These are phyloP conservation scores for Caranx melampygus DNA, from an alignment of 2,113 vertebrate genomes.

Conservation along the genomic window DNA sequence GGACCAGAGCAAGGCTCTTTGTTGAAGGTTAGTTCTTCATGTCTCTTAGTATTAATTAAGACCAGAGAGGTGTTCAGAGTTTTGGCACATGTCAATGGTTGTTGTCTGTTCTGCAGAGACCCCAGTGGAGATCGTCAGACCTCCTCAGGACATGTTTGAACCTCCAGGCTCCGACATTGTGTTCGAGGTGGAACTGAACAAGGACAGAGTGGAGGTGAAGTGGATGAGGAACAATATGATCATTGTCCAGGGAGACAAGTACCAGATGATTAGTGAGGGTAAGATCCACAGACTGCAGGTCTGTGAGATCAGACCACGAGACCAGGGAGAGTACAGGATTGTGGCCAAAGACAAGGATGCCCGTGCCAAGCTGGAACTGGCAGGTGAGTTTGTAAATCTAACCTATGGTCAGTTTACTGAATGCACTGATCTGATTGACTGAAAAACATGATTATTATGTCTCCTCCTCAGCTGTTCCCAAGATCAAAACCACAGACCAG, in stretches of 20 bases:
- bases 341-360: conserved; percentile 98
- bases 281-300: conserved; percentile 95
- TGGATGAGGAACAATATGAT: conserved; percentile 99
- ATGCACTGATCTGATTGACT: not conserved
- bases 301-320: conserved; percentile 94
- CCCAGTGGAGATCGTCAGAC: conserved; percentile 95
- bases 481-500: conserved; percentile 95
- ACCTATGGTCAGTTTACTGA: not conserved
- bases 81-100: not conserved
- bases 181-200: conserved; percentile 95
- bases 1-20: conserved; percentile 95
- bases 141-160: conserved; percentile 92
- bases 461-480: conserved; percentile 87
- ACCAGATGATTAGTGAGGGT: conserved; percentile 98
- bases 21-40: conserved; percentile 88
- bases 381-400: conserved; percentile 83
- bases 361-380: conserved; percentile 95
- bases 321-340: conserved; percentile 97
- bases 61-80: not conserved
- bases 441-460: not conserved
- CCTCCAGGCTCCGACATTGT: conserved; percentile 92
- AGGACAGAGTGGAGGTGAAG: conserved; percentile 96
- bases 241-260: conserved; percentile 96
- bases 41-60: not conserved
- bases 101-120: conserved; percentile 86